Evolutionary conservation across 1,140 invertebrate species (phyloP), one percentile per base, ranked within the genome.

Genomic region (honey bee (Apis mellifera)): DNA sequence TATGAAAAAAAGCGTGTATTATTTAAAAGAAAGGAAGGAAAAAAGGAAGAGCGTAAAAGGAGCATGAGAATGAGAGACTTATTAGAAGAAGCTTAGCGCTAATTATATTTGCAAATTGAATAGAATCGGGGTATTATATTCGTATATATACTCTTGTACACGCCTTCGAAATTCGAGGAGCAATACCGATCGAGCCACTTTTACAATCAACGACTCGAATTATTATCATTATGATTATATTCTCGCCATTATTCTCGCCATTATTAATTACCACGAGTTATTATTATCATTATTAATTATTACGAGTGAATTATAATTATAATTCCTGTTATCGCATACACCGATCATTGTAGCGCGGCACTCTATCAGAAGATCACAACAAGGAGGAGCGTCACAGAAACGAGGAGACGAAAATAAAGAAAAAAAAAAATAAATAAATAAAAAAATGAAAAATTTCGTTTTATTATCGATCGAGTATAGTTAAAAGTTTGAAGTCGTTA

Each of bases 311-410:
- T 82, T 83, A 78, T n/a, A n/a, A n/a, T 71, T 62, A 17, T 64
- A 62, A 68, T 66, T 21, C 66, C 66, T 65, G 60, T 73, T 80
- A 83, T 54, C 62, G 54, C 62, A 55, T 52, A 69, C 78, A 84
- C 78, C n/a, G 70, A 72, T 72, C 70, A 72, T 87, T 65, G 83
- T 87, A 88, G 82, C 74, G 85, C 60, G 86, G 85, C 85, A 86
- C 85, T 71, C 68, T 76, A 70, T 76, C 74, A 2, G 66, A 80
- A 15, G 73, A n/a, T 77, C 15, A 84, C 68, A 23, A 84, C 68
- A 23, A 65, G 23, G 69, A 81, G 59, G 23, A 84, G 26, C 15
- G 32, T 17, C n/a, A 11, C n/a, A 2, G 26, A 19, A 52, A 26
- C 12, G 26, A 71, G 12, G 23, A 17, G 23, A 23, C 8, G 15